Evolutionary conservation across 2,113 vertebrate genomes (phyloP), one percentile per base, ranked within the genome.

Genomic region (Fregetta grallaria): DNA sequence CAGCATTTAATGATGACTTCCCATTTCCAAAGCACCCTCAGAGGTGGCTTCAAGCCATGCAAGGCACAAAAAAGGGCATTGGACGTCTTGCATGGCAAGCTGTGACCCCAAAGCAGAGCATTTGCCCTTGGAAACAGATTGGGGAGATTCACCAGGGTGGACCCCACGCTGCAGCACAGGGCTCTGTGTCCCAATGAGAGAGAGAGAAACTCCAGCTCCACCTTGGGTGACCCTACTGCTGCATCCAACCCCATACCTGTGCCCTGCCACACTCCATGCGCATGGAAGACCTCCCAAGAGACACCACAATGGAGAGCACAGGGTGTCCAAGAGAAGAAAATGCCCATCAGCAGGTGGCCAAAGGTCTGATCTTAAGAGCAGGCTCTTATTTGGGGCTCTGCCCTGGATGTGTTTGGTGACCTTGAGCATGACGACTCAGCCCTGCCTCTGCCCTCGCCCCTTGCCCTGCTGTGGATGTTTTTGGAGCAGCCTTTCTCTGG

Each of bases 401-500:
- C 18, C 70, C 27, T 68, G 62, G 34, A 15, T 25, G 34, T 44
- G 47, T 49, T 78, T 32, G 27, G 36, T 55, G n/a, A 66, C 55
- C 49, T 38, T 25, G n/a, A 65, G 50, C 56, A 8, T 11, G 12
- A 52, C 26, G 75, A 47, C 66, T 40, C 25, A 45, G 26, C 56
- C 61, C 62, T 22, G 49, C 32, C 45, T 80, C 18, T 63, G 20
- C 47, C n/a, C 63, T 94, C 13, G 5, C 26, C 58, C 45, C 34
- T 52, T 71, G 38, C 47, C n/a, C 38, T 72, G 67, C 53, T 0
- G 0, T 36, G 63, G 76, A 40, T 55, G 52, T 52, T 95, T 95
- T 56, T 44, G 79, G 88, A 94, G 72, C 78, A 86, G 72, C 72
- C 30, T 89, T 86, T 75, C 62, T 52, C 80, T 82, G 7, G 92